These are phyloP conservation scores for Globodera rostochiensis DNA, from an alignment of 1,140 invertebrate species.

Conservation along the genomic window DNA sequence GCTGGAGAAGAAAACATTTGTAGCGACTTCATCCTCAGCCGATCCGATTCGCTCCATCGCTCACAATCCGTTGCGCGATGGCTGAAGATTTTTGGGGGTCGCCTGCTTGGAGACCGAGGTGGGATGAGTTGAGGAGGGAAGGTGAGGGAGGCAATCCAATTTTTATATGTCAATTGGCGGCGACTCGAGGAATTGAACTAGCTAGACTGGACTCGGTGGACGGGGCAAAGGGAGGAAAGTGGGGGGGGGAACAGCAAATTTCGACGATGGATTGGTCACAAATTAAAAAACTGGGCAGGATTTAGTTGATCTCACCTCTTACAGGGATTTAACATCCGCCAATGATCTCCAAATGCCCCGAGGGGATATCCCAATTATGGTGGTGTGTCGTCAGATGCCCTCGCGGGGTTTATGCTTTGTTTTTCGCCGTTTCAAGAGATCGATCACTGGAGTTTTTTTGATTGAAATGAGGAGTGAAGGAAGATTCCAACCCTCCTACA, in stretches of 20 bases:
- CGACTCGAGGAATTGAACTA: not conserved
- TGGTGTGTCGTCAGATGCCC: not conserved
- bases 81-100: too few relatives aligned
- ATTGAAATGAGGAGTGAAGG: not conserved
- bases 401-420: not conserved
- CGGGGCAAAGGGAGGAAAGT: not conserved
- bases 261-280: not conserved
- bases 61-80: too few relatives aligned
- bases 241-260: constrained; percentile 1
- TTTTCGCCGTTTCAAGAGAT: not conserved
- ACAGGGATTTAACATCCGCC: not conserved
- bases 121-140: not conserved
- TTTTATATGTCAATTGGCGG: constrained; percentile 12
- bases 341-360: not conserved
- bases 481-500: not conserved
- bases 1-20: too few relatives aligned
- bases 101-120: too few relatives aligned
- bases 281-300: not conserved
- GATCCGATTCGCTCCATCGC: too few relatives aligned
- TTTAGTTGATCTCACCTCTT: not conserved
- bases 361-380: not conserved
- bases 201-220: not conserved
- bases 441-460: not conserved
- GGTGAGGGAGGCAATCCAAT: not conserved
- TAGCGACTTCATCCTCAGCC: too few relatives aligned